A percentile compares a stretch with the other conserved stretches of the same genome.
These are phyloP conservation scores for Anoplophora glabripennis DNA, from an alignment of 1,140 invertebrate species.

Conservation along the genomic window DNA sequence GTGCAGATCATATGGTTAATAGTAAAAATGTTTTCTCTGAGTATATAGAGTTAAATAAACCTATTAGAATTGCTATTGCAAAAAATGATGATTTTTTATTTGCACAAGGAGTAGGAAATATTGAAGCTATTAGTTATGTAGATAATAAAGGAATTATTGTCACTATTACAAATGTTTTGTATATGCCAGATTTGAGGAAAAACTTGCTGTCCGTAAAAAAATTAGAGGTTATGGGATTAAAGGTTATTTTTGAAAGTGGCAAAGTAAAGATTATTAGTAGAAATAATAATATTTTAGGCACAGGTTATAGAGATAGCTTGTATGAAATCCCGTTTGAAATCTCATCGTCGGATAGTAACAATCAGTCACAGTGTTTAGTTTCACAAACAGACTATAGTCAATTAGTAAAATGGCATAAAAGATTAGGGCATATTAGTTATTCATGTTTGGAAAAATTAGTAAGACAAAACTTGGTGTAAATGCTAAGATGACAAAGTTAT, in stretches of 20 bases:
- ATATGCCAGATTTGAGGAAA: too few species aligned
- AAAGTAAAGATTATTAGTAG: too few species aligned
- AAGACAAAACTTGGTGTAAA: slow-evolving; percentile 12
- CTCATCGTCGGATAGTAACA: slow-evolving; percentile 1
- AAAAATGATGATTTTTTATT: slow-evolving; percentile 9
- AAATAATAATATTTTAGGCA: neutral
- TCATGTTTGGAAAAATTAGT: slow-evolving; percentile 17
- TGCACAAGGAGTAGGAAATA: slow-evolving; percentile 18
- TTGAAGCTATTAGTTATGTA: slow-evolving; percentile 26
- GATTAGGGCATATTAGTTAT: slow-evolving; percentile 23
- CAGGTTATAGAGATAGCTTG: slow-evolving; percentile 5
- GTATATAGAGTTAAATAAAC: slow-evolving; percentile 5
- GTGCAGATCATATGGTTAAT: slow-evolving; percentile 13
- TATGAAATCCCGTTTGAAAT: slow-evolving; percentile 10
- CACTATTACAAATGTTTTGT: too few species aligned
- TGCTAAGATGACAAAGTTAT: slow-evolving; percentile 32
- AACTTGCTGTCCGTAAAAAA: slow-evolving; percentile 4
- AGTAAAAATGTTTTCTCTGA: slow-evolving; percentile 5
- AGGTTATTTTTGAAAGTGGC: too few species aligned
- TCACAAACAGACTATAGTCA: neutral
- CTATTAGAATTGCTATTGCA: slow-evolving; percentile 17
- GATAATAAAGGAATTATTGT: neutral
- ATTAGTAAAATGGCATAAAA: slow-evolving; percentile 21
- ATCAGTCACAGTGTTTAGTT: neutral
- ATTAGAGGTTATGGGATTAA: too few species aligned